Percentiles rank a stretch among this genome's conserved stretches.
These are phyloP conservation scores for Macquaria australasica DNA, from an alignment of 2,113 vertebrate genomes.

Conservation along the genomic window DNA sequence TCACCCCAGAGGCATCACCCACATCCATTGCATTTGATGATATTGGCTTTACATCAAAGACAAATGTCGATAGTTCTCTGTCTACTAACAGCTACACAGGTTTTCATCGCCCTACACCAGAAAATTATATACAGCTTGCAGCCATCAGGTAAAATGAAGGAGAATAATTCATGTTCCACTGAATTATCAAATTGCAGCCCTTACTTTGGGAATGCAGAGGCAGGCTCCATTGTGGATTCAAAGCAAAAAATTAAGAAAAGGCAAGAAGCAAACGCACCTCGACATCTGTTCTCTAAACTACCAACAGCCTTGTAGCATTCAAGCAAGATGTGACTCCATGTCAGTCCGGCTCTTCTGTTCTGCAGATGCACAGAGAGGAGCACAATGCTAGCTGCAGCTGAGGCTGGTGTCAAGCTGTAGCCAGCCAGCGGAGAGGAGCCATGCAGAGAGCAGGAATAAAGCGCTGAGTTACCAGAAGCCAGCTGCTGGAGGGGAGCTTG, in stretches of 20 bases:
- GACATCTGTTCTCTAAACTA: constrained; percentile 55
- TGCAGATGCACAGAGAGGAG: constrained; percentile 53
- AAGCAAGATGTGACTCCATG: constrained; percentile 27
- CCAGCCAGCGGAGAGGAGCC: constrained; percentile 46
- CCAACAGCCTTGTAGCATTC: constrained; percentile 28
- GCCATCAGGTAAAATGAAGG: constrained; percentile 55
- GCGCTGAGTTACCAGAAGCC: constrained; percentile 57
- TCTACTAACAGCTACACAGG: constrained; percentile 24
- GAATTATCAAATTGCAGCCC: constrained; percentile 47
- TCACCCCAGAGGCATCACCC: not conserved
- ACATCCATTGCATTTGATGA: not conserved
- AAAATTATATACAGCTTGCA: constrained; percentile 39
- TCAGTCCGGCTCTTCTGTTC: constrained; percentile 23
- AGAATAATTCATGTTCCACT: constrained; percentile 72
- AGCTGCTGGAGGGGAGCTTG: constrained; percentile 53
- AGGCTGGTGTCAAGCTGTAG: constrained; percentile 53
- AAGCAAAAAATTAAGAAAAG: not conserved
- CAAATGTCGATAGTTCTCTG: constrained; percentile 16
- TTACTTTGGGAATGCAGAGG: constrained; percentile 49
- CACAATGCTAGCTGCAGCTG: constrained; percentile 58
- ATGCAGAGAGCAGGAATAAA: constrained; percentile 57
- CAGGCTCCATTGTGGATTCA: constrained; percentile 32
- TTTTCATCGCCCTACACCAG: constrained; percentile 31
- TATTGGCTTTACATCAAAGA: constrained; percentile 24
- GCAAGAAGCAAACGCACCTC: constrained; percentile 41